Evolutionary conservation across 2,113 vertebrate species (phyloP), one percentile per base, ranked within the genome.

Genomic region (Podarcis cretensis): DNA sequence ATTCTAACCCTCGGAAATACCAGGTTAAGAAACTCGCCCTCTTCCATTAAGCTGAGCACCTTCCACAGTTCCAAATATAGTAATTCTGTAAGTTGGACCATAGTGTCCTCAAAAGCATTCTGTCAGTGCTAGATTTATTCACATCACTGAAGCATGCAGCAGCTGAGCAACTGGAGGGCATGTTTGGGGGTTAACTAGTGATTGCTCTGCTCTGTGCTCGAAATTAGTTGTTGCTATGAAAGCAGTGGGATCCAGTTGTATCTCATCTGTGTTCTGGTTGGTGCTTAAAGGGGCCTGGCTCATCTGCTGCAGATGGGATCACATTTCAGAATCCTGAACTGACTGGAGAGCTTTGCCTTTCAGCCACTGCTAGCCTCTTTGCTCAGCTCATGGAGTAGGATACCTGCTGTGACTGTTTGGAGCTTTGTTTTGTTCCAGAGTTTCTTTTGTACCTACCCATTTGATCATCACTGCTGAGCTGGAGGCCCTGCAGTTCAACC

Each of bases 261-360:
- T 81, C 16, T 66, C 35, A 83, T 48, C 32, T n/a, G 25, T 32
- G 21, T 32, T 57, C 3, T 13, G 37, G 30, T 32, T 81, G 78
- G 23, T 16, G 32, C 8, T 3, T 10, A 23, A n/a, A 13, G 20
- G 77, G 54, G 69, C 20, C 69, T 32, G 30, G 13, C 59, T 75
- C 12, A 83, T 10, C 3, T 65, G 32, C 25, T 21, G 13, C 57
- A 85, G 75, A 37, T 78, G 0, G 13, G 77, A 18, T 86, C 90
- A 69, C 1, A 23, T 57, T 79, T 84, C 74, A 37, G 65, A 69
- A 69, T 81, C 37, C 37, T 82, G 37, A 63, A 35, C 1, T 85
- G 82, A 78, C 73, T 37, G 37, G 32, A 87, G 90, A 66, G 27
- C 40, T 88, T 89, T 35, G n/a, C 35, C 27, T 59, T 30, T 76